Percentiles rank a stretch among this genome's conserved stretches.
Conservation (phyloP, 2,113 vertebrate species). For the Aplodontia rufa region DNA sequence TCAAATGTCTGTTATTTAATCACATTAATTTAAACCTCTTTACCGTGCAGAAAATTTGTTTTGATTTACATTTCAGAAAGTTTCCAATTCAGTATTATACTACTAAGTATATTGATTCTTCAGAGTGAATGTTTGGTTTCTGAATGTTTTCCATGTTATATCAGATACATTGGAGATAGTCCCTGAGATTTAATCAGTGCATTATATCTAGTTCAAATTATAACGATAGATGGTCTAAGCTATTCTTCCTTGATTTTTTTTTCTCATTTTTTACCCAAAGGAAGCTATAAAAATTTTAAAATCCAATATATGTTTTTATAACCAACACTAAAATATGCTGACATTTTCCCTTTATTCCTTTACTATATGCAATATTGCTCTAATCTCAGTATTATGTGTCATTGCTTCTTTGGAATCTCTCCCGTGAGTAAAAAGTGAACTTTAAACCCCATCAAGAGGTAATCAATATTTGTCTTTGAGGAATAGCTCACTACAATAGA, state of each 20-base stretch:
- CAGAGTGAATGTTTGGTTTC: not conserved
- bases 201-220: not conserved
- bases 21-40: not conserved
- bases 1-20: not conserved
- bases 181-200: not conserved
- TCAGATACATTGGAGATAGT: not conserved
- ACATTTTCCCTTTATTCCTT: not conserved
- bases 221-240: rapidly evolving
- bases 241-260: not conserved
- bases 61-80: not conserved
- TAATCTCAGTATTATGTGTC: slow-evolving; percentile 63
- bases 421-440: slow-evolving; percentile 40
- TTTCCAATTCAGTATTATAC: not conserved
- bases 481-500: slow-evolving; percentile 48
- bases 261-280: not conserved
- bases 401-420: slow-evolving; percentile 46
- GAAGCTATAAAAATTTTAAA: not conserved
- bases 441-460: slow-evolving; percentile 64
- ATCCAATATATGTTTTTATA: not conserved
- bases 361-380: not conserved
- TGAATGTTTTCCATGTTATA: not conserved
- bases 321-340: not conserved
- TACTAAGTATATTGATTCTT: not conserved
- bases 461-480: slow-evolving; percentile 80
- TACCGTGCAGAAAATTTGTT: not conserved